Percentiles rank a stretch among this genome's conserved stretches.
Evolutionary conservation across 2,888 invertebrate species (phyloP).

Genomic region (Tipula unca): DNA sequence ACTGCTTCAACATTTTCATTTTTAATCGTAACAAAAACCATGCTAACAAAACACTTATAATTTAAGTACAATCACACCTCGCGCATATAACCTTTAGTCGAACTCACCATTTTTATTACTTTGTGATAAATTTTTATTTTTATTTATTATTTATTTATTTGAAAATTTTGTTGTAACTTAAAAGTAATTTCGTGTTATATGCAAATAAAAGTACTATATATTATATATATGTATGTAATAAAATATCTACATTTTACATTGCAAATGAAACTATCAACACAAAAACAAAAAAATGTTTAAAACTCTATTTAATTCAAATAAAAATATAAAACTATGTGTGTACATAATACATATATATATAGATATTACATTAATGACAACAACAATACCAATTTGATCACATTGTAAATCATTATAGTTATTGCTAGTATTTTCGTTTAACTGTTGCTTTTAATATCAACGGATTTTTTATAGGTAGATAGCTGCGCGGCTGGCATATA

Average conservation of each 20-base stretch:
- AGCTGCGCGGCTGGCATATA: background rate
- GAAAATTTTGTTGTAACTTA: background rate
- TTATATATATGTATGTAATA: background rate
- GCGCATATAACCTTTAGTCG: background rate
- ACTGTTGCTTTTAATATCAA: slow-evolving; percentile 8
- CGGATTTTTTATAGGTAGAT: background rate
- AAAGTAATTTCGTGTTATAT: background rate
- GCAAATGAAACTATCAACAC: background rate
- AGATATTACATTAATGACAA: background rate
- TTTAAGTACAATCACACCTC: background rate
- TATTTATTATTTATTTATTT: no score
- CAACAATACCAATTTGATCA: background rate
- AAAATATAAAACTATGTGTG: background rate
- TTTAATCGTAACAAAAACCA: no score
- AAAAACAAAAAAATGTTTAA: background rate
- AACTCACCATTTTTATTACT: background rate
- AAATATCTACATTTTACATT: background rate
- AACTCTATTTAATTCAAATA: background rate
- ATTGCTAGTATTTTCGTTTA: background rate
- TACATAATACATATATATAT: background rate
- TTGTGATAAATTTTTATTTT: background rate
- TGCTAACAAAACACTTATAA: no score
- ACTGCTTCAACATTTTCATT: no score
- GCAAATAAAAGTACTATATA: background rate
- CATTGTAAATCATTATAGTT: background rate